Percentiles rank a stretch among this genome's conserved stretches.
These are phyloP conservation scores for Habropoda laboriosa DNA, from an alignment of 1,140 invertebrate species.

Conservation along the genomic window DNA sequence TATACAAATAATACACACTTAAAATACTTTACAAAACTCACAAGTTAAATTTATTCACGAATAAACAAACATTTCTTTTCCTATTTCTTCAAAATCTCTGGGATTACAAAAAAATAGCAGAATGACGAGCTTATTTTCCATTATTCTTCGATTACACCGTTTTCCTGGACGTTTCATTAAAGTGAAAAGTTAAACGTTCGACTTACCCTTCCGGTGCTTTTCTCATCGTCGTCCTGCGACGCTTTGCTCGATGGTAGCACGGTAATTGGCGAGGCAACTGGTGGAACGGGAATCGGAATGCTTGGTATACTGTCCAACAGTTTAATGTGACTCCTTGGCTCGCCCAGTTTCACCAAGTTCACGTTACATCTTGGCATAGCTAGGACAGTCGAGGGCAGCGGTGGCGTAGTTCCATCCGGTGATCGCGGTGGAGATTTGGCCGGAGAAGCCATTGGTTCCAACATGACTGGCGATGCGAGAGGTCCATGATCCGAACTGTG, in stretches of 20 bases:
- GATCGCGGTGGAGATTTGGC: slow-evolving; percentile 54
- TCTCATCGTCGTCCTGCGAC: slow-evolving; percentile 70
- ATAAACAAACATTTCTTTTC: too few species aligned
- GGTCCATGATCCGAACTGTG: slow-evolving; percentile 65
- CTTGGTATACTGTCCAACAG: slow-evolving; percentile 77
- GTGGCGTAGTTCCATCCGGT: slow-evolving; percentile 30
- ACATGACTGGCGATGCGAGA: slow-evolving; percentile 33
- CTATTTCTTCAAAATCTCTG: too few species aligned
- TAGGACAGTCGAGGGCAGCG: slow-evolving; percentile 66
- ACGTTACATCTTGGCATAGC: slow-evolving; percentile 75
- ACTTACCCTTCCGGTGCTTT: slow-evolving; percentile 57
- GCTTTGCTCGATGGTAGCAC: slow-evolving; percentile 55
- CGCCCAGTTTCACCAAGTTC: slow-evolving; percentile 77
- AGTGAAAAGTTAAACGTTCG: neutral
- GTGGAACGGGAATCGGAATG: slow-evolving; percentile 71
- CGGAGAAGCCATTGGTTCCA: slow-evolving; percentile 41
- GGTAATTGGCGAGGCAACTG: slow-evolving; percentile 67
- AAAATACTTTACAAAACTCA: too few species aligned
- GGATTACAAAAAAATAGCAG: too few species aligned
- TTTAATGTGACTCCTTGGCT: slow-evolving; percentile 77
- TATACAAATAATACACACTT: too few species aligned
- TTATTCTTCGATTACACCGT: neutral
- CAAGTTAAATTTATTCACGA: too few species aligned
- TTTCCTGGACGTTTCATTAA: neutral
- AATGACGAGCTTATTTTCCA: too few species aligned